Evolutionary conservation across 2,888 invertebrate species (phyloP).

Genomic region (Ischnus inquisitorius): DNA sequence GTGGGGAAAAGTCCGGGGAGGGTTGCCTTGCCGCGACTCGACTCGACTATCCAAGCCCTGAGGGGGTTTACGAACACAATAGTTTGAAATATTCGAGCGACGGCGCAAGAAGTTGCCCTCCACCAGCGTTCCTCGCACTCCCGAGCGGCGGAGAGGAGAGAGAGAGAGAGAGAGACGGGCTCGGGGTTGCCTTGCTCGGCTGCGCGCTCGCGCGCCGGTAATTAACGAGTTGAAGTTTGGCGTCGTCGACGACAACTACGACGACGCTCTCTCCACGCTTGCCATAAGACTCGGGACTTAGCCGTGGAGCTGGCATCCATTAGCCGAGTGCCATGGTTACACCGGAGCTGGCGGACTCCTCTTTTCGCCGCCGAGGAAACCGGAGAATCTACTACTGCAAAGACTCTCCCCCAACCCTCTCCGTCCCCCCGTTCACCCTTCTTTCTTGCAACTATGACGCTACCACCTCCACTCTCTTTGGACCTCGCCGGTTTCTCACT

Average conservation of each 20-base stretch:
- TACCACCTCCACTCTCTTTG: background rate
- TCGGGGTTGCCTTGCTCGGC: constrained; percentile 49
- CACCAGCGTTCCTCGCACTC: constrained; percentile 64
- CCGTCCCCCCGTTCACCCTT: constrained; percentile 49
- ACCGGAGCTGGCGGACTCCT: constrained; percentile 77
- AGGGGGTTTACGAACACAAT: constrained; percentile 84
- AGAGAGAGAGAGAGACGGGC: too few relatives aligned
- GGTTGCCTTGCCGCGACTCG: constrained; percentile 41
- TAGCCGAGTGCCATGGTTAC: constrained; percentile 83
- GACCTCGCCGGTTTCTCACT: constrained; percentile 64
- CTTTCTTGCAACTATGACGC: constrained; percentile 13
- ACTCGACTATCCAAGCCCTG: constrained; percentile 79
- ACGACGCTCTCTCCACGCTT: constrained; percentile 67
- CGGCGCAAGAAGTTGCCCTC: constrained; percentile 80
- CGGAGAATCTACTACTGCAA: constrained; percentile 66
- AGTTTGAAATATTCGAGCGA: constrained; percentile 85
- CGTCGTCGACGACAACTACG: constrained; percentile 79
- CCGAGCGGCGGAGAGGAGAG: constrained; percentile 16
- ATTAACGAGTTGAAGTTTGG: constrained; percentile 86
- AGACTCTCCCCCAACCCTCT: constrained; percentile 66
- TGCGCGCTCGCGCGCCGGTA: constrained; percentile 80
- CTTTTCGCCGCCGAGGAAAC: constrained; percentile 81
- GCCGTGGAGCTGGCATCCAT: constrained; percentile 81
- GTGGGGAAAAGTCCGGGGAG: background rate
- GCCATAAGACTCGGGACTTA: constrained; percentile 63